These are phyloP conservation scores for Drosophila testacea DNA, from an alignment of 2,888 invertebrate genomes.

Conservation along the genomic window DNA sequence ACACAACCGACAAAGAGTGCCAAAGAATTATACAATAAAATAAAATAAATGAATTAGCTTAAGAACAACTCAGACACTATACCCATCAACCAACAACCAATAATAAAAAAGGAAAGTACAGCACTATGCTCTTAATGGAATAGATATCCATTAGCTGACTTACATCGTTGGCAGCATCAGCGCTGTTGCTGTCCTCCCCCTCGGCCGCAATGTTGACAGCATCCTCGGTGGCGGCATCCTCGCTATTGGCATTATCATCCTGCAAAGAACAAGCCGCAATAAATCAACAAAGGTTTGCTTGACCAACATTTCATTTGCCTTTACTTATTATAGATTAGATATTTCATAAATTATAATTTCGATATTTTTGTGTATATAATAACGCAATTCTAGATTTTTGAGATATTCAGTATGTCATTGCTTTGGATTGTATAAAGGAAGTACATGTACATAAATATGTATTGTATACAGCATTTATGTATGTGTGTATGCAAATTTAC, in stretches of 20 bases:
- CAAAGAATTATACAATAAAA: constrained; percentile 25
- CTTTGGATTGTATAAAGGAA: constrained; percentile 7
- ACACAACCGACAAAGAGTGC: constrained; percentile 46
- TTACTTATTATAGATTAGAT: constrained; percentile 42
- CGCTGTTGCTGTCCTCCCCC: constrained; percentile 66
- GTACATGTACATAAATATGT: constrained; percentile 15
- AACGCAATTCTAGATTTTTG: constrained; percentile 16
- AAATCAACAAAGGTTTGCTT: constrained; percentile 59
- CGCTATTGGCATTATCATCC: constrained; percentile 71
- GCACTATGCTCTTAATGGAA: constrained; percentile 4
- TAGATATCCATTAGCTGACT: constrained; percentile 37
- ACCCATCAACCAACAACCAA: not conserved
- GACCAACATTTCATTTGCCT: constrained; percentile 49
- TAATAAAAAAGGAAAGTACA: not conserved
- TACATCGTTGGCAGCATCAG: constrained; percentile 57
- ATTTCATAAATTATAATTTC: constrained; percentile 12
- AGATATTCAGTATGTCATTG: not conserved
- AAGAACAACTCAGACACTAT: constrained; percentile 7
- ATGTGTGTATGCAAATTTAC: constrained; percentile 15
- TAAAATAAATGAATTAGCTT: constrained; percentile 18
- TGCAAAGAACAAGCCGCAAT: constrained; percentile 73
- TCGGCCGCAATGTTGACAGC: constrained; percentile 20
- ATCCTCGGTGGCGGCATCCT: constrained; percentile 34
- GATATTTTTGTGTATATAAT: constrained; percentile 10
- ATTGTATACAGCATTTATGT: not conserved